Evolutionary conservation across 23 tunicate species (phyloP).

Genomic region (Halocynthia roretzi): DNA sequence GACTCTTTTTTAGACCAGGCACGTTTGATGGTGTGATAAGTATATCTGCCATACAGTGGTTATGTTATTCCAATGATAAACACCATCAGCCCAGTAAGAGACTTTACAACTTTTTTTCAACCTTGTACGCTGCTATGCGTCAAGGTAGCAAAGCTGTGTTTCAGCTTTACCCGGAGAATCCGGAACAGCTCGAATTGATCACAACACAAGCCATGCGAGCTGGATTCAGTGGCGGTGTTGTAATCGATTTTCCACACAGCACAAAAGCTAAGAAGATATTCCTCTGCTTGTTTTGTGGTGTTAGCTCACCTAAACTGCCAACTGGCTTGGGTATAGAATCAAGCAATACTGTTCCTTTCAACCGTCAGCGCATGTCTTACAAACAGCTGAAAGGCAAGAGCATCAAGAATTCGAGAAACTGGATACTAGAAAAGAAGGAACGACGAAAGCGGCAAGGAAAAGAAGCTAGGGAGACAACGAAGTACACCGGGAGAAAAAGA

Average conservation of each 20-base stretch:
- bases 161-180: slow-evolving; percentile 96
- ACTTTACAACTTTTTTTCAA: slow-evolving; percentile 69
- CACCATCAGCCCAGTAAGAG: slow-evolving; percentile 78
- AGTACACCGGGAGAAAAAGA: slow-evolving; percentile 94
- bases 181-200: slow-evolving; percentile 89
- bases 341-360: slow-evolving; percentile 10
- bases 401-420: slow-evolving; percentile 9
- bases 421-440: slow-evolving; percentile 89
- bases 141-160: slow-evolving; percentile 95
- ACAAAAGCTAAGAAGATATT: slow-evolving; percentile 97
- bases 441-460: slow-evolving; percentile 75
- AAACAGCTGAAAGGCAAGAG: slow-evolving; percentile 7
- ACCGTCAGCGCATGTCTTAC: background rate
- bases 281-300: slow-evolving; percentile 93
- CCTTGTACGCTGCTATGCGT: slow-evolving; percentile 79
- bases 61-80: slow-evolving; percentile 90
- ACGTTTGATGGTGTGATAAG: slow-evolving; percentile 93
- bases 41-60: slow-evolving; percentile 94
- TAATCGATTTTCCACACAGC: slow-evolving; percentile 93
- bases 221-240: slow-evolving; percentile 98
- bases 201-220: slow-evolving; percentile 86
- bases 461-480: slow-evolving; percentile 43
- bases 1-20: slow-evolving; percentile 82
- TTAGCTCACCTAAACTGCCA: slow-evolving; percentile 43
- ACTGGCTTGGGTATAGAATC: slow-evolving; percentile 44